phyloP scores from a whole-genome alignment of 2,797 vertebrate species.

The Malurus splendens region DNA sequence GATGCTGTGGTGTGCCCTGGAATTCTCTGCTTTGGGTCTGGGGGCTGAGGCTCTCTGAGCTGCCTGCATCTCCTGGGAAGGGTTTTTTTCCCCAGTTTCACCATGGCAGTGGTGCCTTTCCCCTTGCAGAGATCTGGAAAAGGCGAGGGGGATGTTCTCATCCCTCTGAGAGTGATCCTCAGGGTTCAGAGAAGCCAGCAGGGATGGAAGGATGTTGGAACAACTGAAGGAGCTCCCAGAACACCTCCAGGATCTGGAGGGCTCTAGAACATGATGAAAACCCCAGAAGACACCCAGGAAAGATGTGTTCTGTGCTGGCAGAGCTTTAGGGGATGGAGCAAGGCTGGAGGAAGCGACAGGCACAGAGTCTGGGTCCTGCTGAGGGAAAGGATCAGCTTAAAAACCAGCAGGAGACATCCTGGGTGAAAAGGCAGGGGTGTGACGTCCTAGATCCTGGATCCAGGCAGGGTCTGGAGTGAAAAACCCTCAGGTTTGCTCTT shows the following conservation, averaged over 20 bases:
- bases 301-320: neutral
- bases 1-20: neutral
- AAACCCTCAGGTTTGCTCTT: neutral
- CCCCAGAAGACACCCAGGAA: neutral
- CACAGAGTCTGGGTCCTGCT: neutral
- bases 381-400: neutral
- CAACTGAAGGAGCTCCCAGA: neutral
- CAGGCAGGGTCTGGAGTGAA: neutral
- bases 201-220: neutral
- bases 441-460: neutral
- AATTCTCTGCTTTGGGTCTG: neutral
- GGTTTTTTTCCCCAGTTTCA: neutral
- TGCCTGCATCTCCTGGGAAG: neutral
- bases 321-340: rapidly evolving
- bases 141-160: neutral
- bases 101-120: rapidly evolving
- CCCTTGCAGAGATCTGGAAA: neutral
- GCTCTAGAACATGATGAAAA: neutral
- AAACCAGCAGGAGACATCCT: neutral
- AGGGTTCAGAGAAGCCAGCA: neutral
- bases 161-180: neutral
- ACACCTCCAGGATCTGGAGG: neutral
- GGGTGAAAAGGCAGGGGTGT: neutral
- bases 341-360: neutral
- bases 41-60: neutral